phyloP scores from a whole-genome alignment of 2,113 vertebrate genomes.

The Pan troglodytes region DNA sequence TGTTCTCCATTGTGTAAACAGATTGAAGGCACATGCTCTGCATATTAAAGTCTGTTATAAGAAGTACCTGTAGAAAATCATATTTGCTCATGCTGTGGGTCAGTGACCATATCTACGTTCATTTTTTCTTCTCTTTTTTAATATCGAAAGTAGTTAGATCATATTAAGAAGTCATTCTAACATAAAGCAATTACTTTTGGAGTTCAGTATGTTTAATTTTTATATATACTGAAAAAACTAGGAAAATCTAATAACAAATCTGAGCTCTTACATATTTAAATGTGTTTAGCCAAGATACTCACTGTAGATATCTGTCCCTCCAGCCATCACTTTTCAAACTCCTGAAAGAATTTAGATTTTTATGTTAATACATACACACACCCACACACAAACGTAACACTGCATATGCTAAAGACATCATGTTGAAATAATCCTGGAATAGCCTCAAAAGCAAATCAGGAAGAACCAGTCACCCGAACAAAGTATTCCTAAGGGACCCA shows the following conservation, averaged over 20 bases:
- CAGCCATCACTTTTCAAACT: background rate
- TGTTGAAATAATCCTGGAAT: conserved; percentile 25
- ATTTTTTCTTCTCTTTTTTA: conserved; percentile 8
- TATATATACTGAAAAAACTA: background rate
- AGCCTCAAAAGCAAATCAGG: conserved; percentile 1
- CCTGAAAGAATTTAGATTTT: conserved; percentile 13
- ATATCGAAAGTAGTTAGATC: background rate
- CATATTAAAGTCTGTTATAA: conserved; percentile 47
- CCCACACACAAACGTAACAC: background rate
- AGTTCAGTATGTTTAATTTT: conserved; percentile 30
- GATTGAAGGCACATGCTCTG: conserved; percentile 54
- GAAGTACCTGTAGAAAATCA: conserved; percentile 21
- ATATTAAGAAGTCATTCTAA: background rate
- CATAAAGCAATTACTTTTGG: background rate
- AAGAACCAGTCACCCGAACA: background rate
- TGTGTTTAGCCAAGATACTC: background rate
- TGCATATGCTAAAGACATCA: conserved; percentile 8
- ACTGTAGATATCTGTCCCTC: background rate
- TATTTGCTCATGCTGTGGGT: background rate
- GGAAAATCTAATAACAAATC: conserved; percentile 19
- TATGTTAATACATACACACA: background rate
- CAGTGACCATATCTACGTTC: background rate
- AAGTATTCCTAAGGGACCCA: background rate
- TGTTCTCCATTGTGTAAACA: conserved; percentile 63
- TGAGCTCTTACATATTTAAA: background rate